A percentile compares a stretch with the other conserved stretches of the same genome.
These are phyloP conservation scores for Epinephelus moara DNA, from an alignment of 2,113 vertebrate genomes.

Conservation along the genomic window DNA sequence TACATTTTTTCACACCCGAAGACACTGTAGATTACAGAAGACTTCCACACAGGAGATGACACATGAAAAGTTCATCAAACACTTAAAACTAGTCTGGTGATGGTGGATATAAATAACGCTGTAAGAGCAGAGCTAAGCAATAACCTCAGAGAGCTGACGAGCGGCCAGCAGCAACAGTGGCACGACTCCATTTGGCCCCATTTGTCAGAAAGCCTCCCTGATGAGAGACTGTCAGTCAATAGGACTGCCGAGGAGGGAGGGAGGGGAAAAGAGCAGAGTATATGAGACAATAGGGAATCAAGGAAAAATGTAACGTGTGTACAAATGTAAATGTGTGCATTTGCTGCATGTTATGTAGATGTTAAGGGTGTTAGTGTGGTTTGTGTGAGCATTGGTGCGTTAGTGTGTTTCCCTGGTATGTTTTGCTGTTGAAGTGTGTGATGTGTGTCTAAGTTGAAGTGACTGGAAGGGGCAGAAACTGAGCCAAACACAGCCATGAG, in stretches of 20 bases:
- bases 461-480: slow-evolving; percentile 26
- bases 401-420: neutral
- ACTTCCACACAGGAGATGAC: slow-evolving; percentile 9
- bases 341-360: slow-evolving; percentile 5
- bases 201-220: slow-evolving; percentile 75
- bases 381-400: neutral
- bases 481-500: slow-evolving; percentile 52
- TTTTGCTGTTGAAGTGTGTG: neutral
- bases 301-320: neutral
- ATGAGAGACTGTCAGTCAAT: slow-evolving; percentile 66
- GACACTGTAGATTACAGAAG: neutral
- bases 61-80: slow-evolving; percentile 71
- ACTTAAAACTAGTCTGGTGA: slow-evolving; percentile 45
- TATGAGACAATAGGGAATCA: neutral
- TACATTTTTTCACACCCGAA: neutral
- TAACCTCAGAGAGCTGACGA: slow-evolving; percentile 62
- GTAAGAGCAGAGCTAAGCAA: slow-evolving; percentile 61
- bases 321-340: neutral
- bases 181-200: slow-evolving; percentile 75
- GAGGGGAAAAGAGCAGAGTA: neutral
- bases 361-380: neutral
- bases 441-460: slow-evolving; percentile 42
- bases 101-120: slow-evolving; percentile 68
- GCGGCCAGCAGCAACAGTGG: slow-evolving; percentile 69
- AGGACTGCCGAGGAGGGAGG: neutral